These are phyloP conservation scores for Hystrix cristata DNA, from an alignment of 2,113 vertebrate species.

Conservation along the genomic window DNA sequence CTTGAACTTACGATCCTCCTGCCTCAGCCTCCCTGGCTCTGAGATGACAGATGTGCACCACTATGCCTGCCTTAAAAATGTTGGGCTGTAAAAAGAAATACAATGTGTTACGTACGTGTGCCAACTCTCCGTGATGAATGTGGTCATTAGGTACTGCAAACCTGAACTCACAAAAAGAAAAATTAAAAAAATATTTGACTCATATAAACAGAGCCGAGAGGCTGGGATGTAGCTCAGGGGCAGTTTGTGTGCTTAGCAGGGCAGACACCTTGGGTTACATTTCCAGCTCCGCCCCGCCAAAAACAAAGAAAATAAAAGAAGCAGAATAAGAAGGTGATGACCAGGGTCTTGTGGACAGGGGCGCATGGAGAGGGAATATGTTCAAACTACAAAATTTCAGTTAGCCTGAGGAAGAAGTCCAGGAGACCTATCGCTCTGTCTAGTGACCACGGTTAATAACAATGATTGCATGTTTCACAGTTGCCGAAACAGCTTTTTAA, in stretches of 20 bases:
- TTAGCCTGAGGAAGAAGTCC: not conserved
- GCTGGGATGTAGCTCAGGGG: not conserved
- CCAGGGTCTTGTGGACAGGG: not conserved
- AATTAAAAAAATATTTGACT: not conserved
- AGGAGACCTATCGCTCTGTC: not conserved
- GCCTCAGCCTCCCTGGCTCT: too few relatives aligned
- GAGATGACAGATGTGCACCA: not conserved
- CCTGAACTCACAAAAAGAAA: not conserved
- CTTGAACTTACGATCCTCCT: not conserved
- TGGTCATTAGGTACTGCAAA: not conserved
- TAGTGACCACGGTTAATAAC: not conserved
- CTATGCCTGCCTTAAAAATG: not conserved
- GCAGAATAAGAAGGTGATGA: not conserved
- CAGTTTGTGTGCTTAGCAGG: not conserved
- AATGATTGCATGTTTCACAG: not conserved
- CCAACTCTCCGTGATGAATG: not conserved
- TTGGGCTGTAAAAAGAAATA: not conserved
- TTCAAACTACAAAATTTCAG: not conserved
- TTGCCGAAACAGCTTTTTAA: not conserved
- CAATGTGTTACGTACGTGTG: not conserved
- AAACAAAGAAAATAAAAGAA: not conserved
- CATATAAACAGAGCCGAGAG: not conserved
- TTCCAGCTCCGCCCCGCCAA: not conserved
- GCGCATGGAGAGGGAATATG: not conserved
- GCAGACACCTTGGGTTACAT: not conserved